Conservation (phyloP, 1,140 invertebrate genomes). For the Drosophila kurseongensis region DNA sequence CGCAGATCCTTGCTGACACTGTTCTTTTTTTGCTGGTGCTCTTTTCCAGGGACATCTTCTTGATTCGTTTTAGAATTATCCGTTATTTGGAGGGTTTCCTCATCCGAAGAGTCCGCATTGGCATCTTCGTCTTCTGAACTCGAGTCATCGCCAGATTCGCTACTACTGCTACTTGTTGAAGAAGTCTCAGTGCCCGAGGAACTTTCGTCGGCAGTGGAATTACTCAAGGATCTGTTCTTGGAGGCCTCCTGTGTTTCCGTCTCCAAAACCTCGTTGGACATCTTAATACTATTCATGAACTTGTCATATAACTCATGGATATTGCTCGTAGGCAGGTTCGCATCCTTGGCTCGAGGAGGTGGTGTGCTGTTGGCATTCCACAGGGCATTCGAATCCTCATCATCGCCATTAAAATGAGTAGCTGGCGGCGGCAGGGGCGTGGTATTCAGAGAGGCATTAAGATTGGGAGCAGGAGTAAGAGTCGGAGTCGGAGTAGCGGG, state of each 20-base stretch:
- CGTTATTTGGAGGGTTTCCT: background rate
- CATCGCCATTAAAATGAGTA: constrained; percentile 38
- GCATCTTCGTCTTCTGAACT: constrained; percentile 37
- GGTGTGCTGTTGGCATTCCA: constrained; percentile 74
- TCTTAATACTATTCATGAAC: constrained; percentile 80
- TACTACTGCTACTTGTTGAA: constrained; percentile 47
- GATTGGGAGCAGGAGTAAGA: background rate
- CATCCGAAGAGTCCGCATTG: constrained; percentile 12
- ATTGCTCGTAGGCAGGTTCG: constrained; percentile 22
- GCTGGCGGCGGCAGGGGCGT: constrained; percentile 3
- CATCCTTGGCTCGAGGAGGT: constrained; percentile 47
- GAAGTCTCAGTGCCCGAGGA: constrained; percentile 41
- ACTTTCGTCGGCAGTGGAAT: constrained; percentile 54
- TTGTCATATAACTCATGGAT: constrained; percentile 79
- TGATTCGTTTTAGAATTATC: background rate
- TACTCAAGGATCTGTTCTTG: constrained; percentile 54
- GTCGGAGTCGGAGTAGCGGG: background rate
- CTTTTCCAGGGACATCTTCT: constrained; percentile 25
- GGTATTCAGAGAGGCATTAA: background rate
- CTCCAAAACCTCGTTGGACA: constrained; percentile 17
- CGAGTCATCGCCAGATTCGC: constrained; percentile 32
- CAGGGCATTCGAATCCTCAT: constrained; percentile 69
- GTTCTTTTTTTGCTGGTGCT: constrained; percentile 61
- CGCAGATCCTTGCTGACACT: constrained; percentile 73
- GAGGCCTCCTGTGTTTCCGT: background rate